Evolutionary conservation across 1,140 invertebrate genomes (phyloP).

Genomic region (Scylla paramamosain): DNA sequence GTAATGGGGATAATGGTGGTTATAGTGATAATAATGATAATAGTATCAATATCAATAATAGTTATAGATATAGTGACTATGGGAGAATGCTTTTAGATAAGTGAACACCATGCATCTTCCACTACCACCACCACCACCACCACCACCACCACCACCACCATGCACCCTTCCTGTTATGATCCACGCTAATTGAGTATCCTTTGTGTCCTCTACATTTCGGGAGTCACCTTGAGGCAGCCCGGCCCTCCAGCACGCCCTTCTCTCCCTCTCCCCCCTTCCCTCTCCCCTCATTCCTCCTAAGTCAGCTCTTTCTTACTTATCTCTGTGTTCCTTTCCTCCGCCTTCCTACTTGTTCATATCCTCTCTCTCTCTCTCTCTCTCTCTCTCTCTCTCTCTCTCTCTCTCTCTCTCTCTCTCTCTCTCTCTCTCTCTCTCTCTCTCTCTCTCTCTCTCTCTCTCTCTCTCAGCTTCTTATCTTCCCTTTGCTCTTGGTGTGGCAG

Average conservation of each 20-base stretch:
- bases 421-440: not conserved
- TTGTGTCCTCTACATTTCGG: conserved; percentile 1
- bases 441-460: not conserved
- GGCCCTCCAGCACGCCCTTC: not conserved
- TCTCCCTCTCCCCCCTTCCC: not conserved
- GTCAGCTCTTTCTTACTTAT: not conserved
- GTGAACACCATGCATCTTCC: too few relatives aligned
- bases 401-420: not conserved
- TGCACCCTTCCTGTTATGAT: not conserved
- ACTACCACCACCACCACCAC: too few relatives aligned
- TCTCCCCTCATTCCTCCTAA: not conserved
- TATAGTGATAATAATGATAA: too few relatives aligned
- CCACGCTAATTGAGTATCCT: not conserved
- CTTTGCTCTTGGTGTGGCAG: not conserved
- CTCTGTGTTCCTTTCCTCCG: not conserved
- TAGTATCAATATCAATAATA: too few relatives aligned
- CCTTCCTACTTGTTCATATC: not conserved
- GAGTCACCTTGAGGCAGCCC: not conserved
- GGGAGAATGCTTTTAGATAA: too few relatives aligned
- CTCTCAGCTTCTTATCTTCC: not conserved
- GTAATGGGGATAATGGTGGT: too few relatives aligned
- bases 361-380: not conserved
- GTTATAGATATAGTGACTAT: too few relatives aligned
- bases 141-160: too few relatives aligned
- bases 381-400: too few relatives aligned